These are phyloP conservation scores for Acleris holmiana DNA, from an alignment of 2,888 invertebrate genomes.

Conservation along the genomic window DNA sequence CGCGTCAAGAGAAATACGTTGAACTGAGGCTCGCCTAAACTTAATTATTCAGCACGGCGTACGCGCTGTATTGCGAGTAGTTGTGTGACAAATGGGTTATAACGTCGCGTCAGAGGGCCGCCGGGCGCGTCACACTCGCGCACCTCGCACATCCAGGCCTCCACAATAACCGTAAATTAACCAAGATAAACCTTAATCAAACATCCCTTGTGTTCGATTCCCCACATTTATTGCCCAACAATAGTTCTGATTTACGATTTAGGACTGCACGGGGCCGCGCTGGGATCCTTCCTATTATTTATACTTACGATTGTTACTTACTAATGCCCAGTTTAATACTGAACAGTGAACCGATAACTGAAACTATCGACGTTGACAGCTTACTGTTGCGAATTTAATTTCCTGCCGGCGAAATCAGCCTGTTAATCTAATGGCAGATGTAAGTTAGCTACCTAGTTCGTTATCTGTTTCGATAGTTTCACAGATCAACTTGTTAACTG, in stretches of 20 bases:
- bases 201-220: constrained; percentile 79
- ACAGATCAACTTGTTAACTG: constrained; percentile 37
- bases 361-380: constrained; percentile 41
- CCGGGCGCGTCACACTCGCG: constrained; percentile 30
- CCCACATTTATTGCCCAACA: constrained; percentile 78
- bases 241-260: constrained; percentile 81
- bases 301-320: constrained; percentile 46
- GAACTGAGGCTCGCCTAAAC: constrained; percentile 35
- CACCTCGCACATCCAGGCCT: constrained; percentile 29
- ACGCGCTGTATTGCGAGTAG: constrained; percentile 24
- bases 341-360: constrained; percentile 39
- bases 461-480: constrained; percentile 41
- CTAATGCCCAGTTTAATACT: constrained; percentile 32
- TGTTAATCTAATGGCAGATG: constrained; percentile 43
- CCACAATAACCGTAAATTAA: constrained; percentile 78
- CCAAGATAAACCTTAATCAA: constrained; percentile 82
- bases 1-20: constrained; percentile 34
- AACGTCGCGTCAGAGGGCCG: constrained; percentile 33
- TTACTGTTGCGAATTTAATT: constrained; percentile 49
- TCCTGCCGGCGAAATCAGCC: constrained; percentile 47
- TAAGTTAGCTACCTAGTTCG: constrained; percentile 37
- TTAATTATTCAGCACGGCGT: constrained; percentile 43
- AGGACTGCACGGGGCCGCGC: constrained; percentile 60
- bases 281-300: constrained; percentile 70
- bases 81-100: constrained; percentile 44